phyloP scores from a whole-genome alignment of 2,888 invertebrate species.

The Sepiola atlantica region DNA sequence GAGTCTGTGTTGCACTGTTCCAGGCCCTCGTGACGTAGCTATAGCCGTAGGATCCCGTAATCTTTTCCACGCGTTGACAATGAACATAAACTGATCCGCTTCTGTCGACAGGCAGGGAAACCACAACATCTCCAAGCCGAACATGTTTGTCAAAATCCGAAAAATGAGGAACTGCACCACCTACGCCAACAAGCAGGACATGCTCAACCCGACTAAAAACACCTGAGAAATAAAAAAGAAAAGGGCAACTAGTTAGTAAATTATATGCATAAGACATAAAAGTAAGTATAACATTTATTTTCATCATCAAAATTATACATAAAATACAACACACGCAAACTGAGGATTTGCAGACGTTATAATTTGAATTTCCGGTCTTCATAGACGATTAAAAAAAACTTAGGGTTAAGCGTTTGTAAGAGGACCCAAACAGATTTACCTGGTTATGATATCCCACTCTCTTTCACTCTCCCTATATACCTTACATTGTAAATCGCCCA shows the following conservation, averaged over 20 bases:
- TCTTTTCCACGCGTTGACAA: conserved; percentile 79
- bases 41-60: conserved; percentile 63
- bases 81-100: conserved; percentile 82
- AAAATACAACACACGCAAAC: too few species aligned
- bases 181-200: conserved; percentile 96
- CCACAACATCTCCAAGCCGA: conserved; percentile 80
- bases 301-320: too few species aligned
- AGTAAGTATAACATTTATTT: too few species aligned
- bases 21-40: conserved; percentile 64
- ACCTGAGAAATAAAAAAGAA: conserved; percentile 76
- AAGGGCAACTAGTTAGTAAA: background rate
- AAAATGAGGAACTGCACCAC: conserved; percentile 97
- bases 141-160: conserved; percentile 95
- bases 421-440: too few species aligned
- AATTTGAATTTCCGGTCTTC: too few species aligned
- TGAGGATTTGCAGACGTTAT: too few species aligned
- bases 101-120: conserved; percentile 64
- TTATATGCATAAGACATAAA: background rate
- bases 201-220: conserved; percentile 95
- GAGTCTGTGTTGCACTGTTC: conserved; percentile 57
- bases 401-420: too few species aligned
- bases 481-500: too few species aligned
- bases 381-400: too few species aligned
- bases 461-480: too few species aligned
- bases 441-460: too few species aligned